Evolutionary conservation across 2,797 vertebrate genomes (phyloP).

Genomic region (Tauraco hartlaubi): DNA sequence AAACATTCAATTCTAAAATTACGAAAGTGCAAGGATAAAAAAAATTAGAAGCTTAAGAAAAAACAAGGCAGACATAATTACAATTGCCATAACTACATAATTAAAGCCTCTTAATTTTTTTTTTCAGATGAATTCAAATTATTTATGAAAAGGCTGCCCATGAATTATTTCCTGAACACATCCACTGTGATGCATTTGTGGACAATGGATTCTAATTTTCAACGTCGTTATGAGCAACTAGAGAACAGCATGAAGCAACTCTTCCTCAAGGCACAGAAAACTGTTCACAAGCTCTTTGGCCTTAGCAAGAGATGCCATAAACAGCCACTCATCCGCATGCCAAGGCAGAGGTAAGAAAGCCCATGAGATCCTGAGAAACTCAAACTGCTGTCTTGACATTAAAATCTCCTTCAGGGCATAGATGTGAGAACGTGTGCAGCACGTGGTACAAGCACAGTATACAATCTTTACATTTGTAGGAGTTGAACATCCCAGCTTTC

Average conservation of each 20-base stretch:
- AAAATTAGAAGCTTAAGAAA: background rate
- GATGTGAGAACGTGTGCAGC: background rate
- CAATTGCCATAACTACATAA: background rate
- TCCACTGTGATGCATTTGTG: slow-evolving; percentile 93
- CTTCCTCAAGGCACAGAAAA: slow-evolving; percentile 90
- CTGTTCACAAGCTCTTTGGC: slow-evolving; percentile 95
- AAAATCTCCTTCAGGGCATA: background rate
- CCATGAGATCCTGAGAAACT: background rate
- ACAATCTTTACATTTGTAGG: background rate
- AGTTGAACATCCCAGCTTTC: background rate
- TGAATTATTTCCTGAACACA: slow-evolving; percentile 93
- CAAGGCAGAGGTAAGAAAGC: slow-evolving; percentile 88
- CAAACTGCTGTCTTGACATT: background rate
- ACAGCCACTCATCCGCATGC: slow-evolving; percentile 91
- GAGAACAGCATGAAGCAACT: slow-evolving; percentile 92
- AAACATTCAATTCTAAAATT: background rate
- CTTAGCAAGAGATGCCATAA: slow-evolving; percentile 96
- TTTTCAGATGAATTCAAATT: slow-evolving; percentile 95
- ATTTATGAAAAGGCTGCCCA: slow-evolving; percentile 91
- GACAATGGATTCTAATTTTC: slow-evolving; percentile 92
- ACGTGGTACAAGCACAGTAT: too few species aligned
- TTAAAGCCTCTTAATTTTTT: background rate
- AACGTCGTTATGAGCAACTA: slow-evolving; percentile 93
- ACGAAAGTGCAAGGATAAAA: background rate
- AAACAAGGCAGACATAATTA: background rate